These are phyloP conservation scores for Paradisaea rubra DNA, from an alignment of 2,113 vertebrate genomes.

Conservation along the genomic window DNA sequence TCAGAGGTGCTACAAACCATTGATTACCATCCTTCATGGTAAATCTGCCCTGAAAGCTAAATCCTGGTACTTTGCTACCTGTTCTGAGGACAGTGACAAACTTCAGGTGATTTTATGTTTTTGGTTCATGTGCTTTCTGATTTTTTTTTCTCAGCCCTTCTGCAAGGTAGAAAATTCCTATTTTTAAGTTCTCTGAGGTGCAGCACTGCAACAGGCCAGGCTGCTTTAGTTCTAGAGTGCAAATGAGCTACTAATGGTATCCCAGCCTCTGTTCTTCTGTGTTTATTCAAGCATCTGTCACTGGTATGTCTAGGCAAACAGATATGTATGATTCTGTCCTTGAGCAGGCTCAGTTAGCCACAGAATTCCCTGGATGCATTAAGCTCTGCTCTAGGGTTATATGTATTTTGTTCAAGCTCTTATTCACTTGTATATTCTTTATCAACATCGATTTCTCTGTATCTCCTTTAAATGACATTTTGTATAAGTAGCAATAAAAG, in stretches of 20 bases:
- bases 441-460: not conserved
- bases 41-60: not conserved
- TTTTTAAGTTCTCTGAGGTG: not conserved
- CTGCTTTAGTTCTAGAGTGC: not conserved
- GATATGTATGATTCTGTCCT: not conserved
- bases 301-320: not conserved
- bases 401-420: not conserved
- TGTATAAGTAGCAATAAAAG: not conserved
- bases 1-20: rapidly evolving
- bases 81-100: not conserved
- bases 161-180: not conserved
- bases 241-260: not conserved
- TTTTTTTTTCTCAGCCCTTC: not conserved
- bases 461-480: not conserved
- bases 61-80: not conserved
- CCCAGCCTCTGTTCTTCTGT: not conserved
- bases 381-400: not conserved
- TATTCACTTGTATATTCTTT: not conserved
- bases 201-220: not conserved
- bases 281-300: not conserved
- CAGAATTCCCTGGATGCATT: not conserved
- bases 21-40: not conserved
- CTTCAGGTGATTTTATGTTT: not conserved
- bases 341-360: not conserved
- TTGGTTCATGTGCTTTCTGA: not conserved